Evolutionary conservation across 2,888 invertebrate species (phyloP).

Genomic region (Apoda limacodes): DNA sequence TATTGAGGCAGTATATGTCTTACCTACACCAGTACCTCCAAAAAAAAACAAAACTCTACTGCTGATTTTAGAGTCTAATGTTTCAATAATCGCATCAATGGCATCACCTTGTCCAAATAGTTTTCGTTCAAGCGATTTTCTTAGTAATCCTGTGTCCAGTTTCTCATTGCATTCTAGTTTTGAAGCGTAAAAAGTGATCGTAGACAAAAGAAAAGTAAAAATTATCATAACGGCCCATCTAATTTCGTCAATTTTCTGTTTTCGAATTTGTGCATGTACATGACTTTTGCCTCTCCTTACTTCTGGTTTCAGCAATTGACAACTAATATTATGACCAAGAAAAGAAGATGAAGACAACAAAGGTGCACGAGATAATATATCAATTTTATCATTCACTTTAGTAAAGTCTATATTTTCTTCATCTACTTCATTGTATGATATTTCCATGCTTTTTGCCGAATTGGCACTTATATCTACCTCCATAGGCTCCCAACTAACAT

Average conservation of each 20-base stretch:
- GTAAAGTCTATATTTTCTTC: conserved; percentile 19
- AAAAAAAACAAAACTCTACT: conserved; percentile 45
- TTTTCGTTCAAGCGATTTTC: conserved; percentile 26
- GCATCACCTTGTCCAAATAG: conserved; percentile 47
- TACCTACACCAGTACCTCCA: conserved; percentile 61
- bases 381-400: too few species aligned
- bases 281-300: too few species aligned
- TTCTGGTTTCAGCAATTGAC: too few species aligned
- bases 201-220: too few species aligned
- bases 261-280: too few species aligned
- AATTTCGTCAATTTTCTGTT: too few species aligned
- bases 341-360: too few species aligned
- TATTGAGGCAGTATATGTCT: conserved; percentile 44
- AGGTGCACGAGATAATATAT: too few species aligned
- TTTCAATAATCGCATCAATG: conserved; percentile 28
- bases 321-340: too few species aligned
- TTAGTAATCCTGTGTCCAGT: conserved; percentile 27
- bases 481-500: conserved; percentile 50
- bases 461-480: conserved; percentile 48
- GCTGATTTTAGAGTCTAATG: conserved; percentile 27
- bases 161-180: conserved; percentile 38
- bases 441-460: conserved; percentile 41
- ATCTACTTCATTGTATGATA: conserved; percentile 30
- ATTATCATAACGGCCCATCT: too few species aligned
- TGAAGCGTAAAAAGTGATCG: too few species aligned